phyloP scores from a whole-genome alignment of 1,140 invertebrate species.

The Sweltsa coloradensis region DNA sequence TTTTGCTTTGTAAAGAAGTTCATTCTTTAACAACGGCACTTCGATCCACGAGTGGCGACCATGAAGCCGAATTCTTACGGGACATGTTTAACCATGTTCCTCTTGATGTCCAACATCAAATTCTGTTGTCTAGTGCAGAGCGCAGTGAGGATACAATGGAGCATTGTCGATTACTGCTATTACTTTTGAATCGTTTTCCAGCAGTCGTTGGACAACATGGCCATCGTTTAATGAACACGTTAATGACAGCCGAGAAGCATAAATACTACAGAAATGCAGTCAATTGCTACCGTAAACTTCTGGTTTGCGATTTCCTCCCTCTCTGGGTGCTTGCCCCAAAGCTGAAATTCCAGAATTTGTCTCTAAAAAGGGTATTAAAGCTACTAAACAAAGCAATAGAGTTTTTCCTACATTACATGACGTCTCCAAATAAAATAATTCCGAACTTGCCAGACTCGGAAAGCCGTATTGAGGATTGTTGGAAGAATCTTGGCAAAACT shows the following conservation, averaged over 20 bases:
- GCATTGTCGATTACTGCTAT: constrained; percentile 64
- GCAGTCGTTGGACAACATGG: constrained; percentile 63
- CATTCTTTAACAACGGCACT: constrained; percentile 62
- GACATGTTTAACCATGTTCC: constrained; percentile 28
- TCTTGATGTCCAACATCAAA: constrained; percentile 57
- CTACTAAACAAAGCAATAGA: constrained; percentile 46
- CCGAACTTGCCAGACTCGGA: too few relatives aligned
- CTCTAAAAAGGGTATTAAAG: constrained; percentile 49
- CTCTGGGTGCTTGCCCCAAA: constrained; percentile 38
- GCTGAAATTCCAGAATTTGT: constrained; percentile 43
- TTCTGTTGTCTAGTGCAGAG: constrained; percentile 69
- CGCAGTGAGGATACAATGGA: constrained; percentile 78
- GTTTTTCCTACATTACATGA: constrained; percentile 25
- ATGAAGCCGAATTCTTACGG: constrained; percentile 37
- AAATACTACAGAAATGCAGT: constrained; percentile 42
- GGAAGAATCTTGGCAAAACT: too few relatives aligned
- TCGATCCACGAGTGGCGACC: constrained; percentile 40
- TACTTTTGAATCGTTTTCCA: constrained; percentile 69
- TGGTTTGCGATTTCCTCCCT: constrained; percentile 62
- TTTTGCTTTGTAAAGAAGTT: constrained; percentile 64
- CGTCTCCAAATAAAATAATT: constrained; percentile 7
- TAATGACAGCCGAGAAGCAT: constrained; percentile 63
- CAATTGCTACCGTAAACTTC: constrained; percentile 56
- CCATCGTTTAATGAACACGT: constrained; percentile 55
- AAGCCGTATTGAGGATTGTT: too few relatives aligned